Evolutionary conservation across 37 sponge, comb jelly and placozoan genomes (phyloP), one percentile per base, ranked within the genome.

Genomic region (Spongilla lacustris): DNA sequence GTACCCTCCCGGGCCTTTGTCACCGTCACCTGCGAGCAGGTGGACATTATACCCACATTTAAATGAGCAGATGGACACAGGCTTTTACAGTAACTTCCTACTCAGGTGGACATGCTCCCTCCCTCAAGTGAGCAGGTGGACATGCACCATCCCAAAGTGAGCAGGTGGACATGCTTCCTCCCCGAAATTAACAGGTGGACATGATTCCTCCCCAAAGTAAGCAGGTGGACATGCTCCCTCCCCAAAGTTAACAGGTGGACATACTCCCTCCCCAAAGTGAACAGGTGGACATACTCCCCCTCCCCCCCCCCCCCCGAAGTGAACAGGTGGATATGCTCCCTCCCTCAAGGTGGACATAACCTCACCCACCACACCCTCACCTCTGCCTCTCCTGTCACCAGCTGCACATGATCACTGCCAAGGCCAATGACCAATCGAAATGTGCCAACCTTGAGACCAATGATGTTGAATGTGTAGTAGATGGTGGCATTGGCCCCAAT

Each of bases 311-410:
- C n/a, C n/a, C n/a, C n/a, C n/a, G n/a, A 58, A 17, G 58, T 58
- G 58, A 58, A 1, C 58, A 6, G 19, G 58, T n/a, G n/a, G n/a
- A n/a, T n/a, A n/a, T n/a, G n/a, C n/a, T 10, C 46, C 46, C 46
- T 46, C 46, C 46, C 46, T 8, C 46, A 46, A n/a, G n/a, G 41
- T 41, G 41, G 6, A 9, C 41, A 9, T 9, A 6, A n/a, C n/a
- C n/a, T n/a, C n/a, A n/a, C n/a, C n/a, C n/a, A n/a, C 46, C 46
- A 46, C 46, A 4, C 85, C 38, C 32, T 11, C n/a, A 87, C 87
- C 77, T 82, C 77, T 21, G 73, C 67, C 68, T 82, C 77, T 37
- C 82, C 88, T 32, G 88, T 48, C 24, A 88, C 88, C 23, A 82
- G 46, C 69, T 88, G 77, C n/a, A 77, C 77, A 31, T 88, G 67